These are phyloP conservation scores for Malurus splendens DNA, from an alignment of 2,797 vertebrate species.

Conservation along the genomic window DNA sequence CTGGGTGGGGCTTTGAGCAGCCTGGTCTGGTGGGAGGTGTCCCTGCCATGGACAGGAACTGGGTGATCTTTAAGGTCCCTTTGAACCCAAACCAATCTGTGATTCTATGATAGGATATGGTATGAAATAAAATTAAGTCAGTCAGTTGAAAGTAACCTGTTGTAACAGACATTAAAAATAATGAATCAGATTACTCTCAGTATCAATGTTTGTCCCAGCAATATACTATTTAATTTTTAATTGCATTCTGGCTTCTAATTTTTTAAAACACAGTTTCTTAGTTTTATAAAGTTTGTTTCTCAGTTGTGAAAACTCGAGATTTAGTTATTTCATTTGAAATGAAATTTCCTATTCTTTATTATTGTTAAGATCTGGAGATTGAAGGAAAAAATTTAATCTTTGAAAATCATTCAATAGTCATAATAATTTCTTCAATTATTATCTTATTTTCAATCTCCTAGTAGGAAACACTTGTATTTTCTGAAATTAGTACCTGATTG, in stretches of 20 bases:
- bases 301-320: not conserved
- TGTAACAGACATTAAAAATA: not conserved
- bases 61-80: not conserved
- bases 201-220: not conserved
- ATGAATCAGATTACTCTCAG: not conserved
- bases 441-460: not conserved
- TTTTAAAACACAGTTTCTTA: not conserved
- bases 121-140: not conserved
- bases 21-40: not conserved
- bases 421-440: not conserved
- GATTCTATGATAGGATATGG: not conserved
- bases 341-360: not conserved
- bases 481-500: not conserved
- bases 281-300: not conserved
- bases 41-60: not conserved
- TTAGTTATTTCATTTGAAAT: not conserved
- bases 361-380: not conserved
- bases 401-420: not conserved
- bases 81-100: not conserved
- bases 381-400: not conserved
- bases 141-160: not conserved
- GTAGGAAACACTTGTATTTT: not conserved
- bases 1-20: not conserved
- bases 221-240: not conserved
- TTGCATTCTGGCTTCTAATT: not conserved